Evolutionary conservation across 2,113 vertebrate genomes (phyloP).

Genomic region (Nyctereutes procyonoides): DNA sequence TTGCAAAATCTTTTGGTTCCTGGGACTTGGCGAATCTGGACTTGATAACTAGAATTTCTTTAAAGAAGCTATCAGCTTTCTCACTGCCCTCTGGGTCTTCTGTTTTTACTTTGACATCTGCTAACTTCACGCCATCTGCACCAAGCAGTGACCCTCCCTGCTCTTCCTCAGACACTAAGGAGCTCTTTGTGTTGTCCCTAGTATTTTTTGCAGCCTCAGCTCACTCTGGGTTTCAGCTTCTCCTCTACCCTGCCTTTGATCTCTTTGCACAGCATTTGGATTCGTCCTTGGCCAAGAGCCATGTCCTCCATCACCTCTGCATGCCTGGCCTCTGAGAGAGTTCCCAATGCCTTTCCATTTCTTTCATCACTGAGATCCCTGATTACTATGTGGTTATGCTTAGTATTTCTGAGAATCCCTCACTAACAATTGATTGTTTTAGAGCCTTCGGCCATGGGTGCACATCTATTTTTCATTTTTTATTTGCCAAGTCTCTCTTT

Average conservation of each 20-base stretch:
- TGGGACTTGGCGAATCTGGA: neutral
- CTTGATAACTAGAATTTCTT: neutral
- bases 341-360: neutral
- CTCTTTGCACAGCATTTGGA: neutral
- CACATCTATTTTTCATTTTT: neutral
- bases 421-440: neutral
- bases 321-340: neutral
- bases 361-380: neutral
- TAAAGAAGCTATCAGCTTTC: neutral
- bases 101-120: neutral
- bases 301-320: neutral
- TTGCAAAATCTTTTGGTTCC: neutral
- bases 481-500: neutral
- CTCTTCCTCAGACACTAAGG: neutral
- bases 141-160: neutral
- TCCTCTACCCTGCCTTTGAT: neutral
- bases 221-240: neutral
- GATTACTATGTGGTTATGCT: neutral
- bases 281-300: neutral
- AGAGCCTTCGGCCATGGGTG: neutral
- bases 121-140: accelerated
- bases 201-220: neutral
- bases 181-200: neutral
- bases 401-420: neutral
- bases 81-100: neutral